Evolutionary conservation across 2,888 invertebrate genomes (phyloP), one percentile per base, ranked within the genome.

Genomic region (Pandemis heparana): DNA sequence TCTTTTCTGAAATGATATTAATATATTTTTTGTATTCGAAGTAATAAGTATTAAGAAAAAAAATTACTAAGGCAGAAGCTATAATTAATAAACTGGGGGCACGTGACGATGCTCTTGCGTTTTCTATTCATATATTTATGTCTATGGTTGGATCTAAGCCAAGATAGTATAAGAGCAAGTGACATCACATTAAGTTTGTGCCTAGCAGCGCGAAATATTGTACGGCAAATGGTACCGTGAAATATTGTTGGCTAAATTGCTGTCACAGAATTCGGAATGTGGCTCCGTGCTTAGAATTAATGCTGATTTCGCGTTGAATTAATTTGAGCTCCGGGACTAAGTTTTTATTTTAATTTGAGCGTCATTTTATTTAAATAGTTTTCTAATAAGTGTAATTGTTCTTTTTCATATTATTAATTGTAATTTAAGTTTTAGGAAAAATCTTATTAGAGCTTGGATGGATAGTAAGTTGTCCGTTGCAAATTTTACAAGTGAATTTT

Each of bases 201-300:
- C 43, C 6, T 23, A 23, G 43, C 67, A 9, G 7, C 5, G n/a
- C 32, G 67, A 68, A 68, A 68, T 68, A 67, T 59, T 23, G 43
- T 16, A 14, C 59, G 46, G 46, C 38, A 43, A 63, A 63, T 63
- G 43, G 43, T 23, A 6, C 18, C n/a, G 8, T 5, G 10, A 23
- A 56, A 56, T 56, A 43, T 12, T 63, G 18, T 43, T 43, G 10
- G 23, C 18, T 60, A 51, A 39, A 65, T 65, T 59, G 10, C 46
- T 63, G 46, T 46, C 43, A 43, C 63, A 38, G 8, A 32, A 12
- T 38, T 5, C 14, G 14, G 60, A 60, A 9, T 38, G 46, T 18
- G 9, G 43, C 16, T 5, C 0, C 18, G 65, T n/a, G 51, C 16
- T 41, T 66, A 14, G 56, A 41, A 66, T 39, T 62, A 56, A 48